A percentile compares a stretch with the other conserved stretches of the same genome.
Evolutionary conservation across 2,888 invertebrate species (phyloP).

Genomic region (Galeopsomyia nigrocyanea): DNA sequence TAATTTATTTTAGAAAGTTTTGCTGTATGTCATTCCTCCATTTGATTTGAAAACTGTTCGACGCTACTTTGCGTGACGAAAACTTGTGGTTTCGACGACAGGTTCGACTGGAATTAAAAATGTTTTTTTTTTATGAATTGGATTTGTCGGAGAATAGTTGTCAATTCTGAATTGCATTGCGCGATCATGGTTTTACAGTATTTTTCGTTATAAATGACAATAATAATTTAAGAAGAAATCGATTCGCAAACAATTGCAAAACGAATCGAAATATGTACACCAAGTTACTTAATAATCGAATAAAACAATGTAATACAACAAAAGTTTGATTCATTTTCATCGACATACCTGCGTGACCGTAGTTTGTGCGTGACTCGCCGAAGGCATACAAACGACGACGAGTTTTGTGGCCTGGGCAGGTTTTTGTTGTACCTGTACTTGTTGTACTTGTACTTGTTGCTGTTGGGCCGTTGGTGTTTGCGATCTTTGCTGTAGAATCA

Average conservation of each 20-base stretch:
- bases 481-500: conserved; percentile 64
- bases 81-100: conserved; percentile 59
- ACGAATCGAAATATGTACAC: no score
- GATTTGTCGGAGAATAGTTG: no score
- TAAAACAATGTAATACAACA: not conserved
- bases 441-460: conserved; percentile 44
- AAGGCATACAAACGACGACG: conserved; percentile 70
- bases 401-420: conserved; percentile 68
- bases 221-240: no score
- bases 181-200: no score
- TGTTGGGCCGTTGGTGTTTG: conserved; percentile 62
- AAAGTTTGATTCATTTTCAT: not conserved
- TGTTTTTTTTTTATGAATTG: conserved; percentile 5
- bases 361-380: conserved; percentile 61
- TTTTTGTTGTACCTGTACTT: conserved; percentile 45
- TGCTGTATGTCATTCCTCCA: conserved; percentile 52
- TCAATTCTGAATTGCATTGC: no score
- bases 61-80: conserved; percentile 61
- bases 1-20: conserved; percentile 37
- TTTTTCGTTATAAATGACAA: no score
- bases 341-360: conserved; percentile 61
- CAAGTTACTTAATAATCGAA: no score
- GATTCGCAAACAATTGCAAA: no score
- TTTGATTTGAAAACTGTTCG: conserved; percentile 59
- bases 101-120: conserved; percentile 54